A percentile compares a stretch with the other conserved stretches of the same genome.
Conservation (phyloP, 2,888 invertebrate genomes). For the Cybosia mesomella region DNA sequence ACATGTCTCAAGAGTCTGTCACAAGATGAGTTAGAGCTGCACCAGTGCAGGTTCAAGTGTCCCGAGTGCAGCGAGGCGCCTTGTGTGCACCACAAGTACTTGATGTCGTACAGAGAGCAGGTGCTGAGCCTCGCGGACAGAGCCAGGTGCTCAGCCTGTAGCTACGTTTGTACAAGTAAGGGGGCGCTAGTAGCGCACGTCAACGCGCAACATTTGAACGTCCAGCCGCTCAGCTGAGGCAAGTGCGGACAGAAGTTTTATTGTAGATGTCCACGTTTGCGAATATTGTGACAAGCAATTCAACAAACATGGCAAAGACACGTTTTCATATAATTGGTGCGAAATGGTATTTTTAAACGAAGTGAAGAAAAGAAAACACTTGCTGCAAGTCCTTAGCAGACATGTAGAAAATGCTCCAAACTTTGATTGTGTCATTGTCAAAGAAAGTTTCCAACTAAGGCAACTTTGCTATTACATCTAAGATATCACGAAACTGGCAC, state of each 20-base stretch:
- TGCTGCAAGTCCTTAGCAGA: not conserved
- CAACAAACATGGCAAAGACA: not conserved
- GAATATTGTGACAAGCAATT: conserved; percentile 1
- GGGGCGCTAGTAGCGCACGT: not conserved
- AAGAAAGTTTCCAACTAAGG: not conserved
- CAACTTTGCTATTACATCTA: not conserved
- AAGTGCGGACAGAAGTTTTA: not conserved
- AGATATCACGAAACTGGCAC: not conserved
- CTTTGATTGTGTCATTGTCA: not conserved
- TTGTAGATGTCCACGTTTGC: not conserved
- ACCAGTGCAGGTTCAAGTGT: conserved; percentile 1
- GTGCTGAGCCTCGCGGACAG: too few relatives aligned
- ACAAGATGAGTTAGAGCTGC: not conserved
- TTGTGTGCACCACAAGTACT: not conserved
- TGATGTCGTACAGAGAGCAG: too few relatives aligned
- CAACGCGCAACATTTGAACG: not conserved
- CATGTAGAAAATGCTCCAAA: not conserved
- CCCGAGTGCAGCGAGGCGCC: not conserved
- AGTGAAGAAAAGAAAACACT: not conserved
- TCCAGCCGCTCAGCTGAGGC: not conserved
- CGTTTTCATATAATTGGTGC: too few relatives aligned
- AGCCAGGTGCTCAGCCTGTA: too few relatives aligned
- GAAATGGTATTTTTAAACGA: too few relatives aligned
- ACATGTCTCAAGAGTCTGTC: not conserved
- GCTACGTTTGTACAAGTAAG: not conserved